A percentile compares a stretch with the other conserved stretches of the same genome.
Evolutionary conservation across 2,113 vertebrate genomes (phyloP).

Genomic region (Struthio camelus): DNA sequence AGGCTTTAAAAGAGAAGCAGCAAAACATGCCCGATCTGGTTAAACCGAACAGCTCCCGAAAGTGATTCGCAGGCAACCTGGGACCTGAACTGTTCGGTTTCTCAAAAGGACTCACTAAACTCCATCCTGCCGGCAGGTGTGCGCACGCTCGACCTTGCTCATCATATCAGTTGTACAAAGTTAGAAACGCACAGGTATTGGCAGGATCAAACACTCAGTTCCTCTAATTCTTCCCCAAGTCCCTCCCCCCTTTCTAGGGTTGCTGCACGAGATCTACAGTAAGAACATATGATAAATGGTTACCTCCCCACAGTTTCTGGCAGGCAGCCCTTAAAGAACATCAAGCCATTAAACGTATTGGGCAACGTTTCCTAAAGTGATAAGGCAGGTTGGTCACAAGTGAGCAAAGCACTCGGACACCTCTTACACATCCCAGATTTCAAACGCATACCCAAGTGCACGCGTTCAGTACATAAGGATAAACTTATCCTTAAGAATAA

Average conservation of each 20-base stretch:
- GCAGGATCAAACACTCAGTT: not conserved
- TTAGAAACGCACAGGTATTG: not conserved
- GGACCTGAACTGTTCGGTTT: not conserved
- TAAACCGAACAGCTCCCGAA: not conserved
- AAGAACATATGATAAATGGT: rapidly evolving
- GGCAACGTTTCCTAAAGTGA: not conserved
- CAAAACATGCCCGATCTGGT: not conserved
- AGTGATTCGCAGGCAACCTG: not conserved
- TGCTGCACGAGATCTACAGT: rapidly evolving
- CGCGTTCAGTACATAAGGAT: not conserved
- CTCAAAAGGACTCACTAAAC: not conserved
- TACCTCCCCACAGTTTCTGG: not conserved
- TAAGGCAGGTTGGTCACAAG: rapidly evolving
- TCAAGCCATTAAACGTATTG: not conserved
- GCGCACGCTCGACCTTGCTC: not conserved
- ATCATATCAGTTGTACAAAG: not conserved
- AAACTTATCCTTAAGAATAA: no score
- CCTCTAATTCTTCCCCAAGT: not conserved
- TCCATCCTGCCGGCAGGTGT: rapidly evolving
- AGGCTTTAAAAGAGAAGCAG: not conserved
- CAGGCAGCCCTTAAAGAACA: not conserved
- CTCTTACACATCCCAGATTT: not conserved
- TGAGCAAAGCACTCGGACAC: not conserved
- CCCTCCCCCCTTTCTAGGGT: not conserved
- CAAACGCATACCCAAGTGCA: rapidly evolving